Percentiles rank a stretch among this genome's conserved stretches.
These are phyloP conservation scores for Mycetomoellerius zeteki DNA, from an alignment of 1,140 invertebrate genomes.

Conservation along the genomic window DNA sequence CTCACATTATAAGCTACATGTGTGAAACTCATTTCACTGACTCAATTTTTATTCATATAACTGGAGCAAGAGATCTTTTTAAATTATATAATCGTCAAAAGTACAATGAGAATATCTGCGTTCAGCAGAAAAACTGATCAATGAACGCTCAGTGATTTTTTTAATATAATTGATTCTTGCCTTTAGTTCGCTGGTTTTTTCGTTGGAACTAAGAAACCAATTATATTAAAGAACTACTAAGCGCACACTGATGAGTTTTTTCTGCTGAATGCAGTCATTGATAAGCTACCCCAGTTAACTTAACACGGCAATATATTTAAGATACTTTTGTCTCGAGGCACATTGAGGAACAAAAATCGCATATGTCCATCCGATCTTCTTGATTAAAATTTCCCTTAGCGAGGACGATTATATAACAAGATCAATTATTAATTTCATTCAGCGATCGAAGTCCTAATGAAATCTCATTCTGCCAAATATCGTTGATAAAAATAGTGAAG, in stretches of 20 bases:
- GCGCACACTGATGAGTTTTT: too few species aligned
- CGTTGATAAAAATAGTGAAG: not conserved
- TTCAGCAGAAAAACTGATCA: too few species aligned
- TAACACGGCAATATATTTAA: not conserved
- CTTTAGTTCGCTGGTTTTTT: too few species aligned
- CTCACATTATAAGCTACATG: too few species aligned
- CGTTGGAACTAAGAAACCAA: too few species aligned
- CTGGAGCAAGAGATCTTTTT: too few species aligned
- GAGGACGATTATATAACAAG: conserved; percentile 5
- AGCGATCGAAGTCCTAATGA: not conserved
- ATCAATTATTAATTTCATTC: conserved; percentile 18
- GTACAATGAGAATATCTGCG: not conserved
- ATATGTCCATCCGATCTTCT: not conserved
- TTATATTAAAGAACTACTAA: too few species aligned
- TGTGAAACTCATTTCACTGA: too few species aligned
- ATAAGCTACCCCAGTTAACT: not conserved
- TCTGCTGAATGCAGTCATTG: too few species aligned
- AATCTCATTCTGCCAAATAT: not conserved
- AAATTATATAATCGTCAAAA: not conserved
- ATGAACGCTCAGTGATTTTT: too few species aligned
- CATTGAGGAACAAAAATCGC: not conserved
- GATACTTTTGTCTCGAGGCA: not conserved
- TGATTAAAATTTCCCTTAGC: conserved; percentile 34
- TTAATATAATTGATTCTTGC: too few species aligned
- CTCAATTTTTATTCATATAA: too few species aligned